Conservation (phyloP, 2,797 vertebrate genomes). For the Parauchenoglanis punctatus region DNA sequence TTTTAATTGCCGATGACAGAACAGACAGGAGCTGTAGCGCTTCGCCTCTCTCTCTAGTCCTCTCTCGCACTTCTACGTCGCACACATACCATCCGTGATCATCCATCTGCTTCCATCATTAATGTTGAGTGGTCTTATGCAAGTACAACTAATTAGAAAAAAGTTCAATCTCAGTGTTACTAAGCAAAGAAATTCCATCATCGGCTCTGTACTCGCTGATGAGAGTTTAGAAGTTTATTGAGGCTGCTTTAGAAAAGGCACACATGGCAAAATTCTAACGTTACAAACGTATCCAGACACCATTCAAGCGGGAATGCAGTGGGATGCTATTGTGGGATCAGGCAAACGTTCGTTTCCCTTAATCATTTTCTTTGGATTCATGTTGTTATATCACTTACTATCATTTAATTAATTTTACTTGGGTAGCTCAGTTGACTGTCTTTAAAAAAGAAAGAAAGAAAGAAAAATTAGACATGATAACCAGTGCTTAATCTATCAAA, state of each 20-base stretch:
- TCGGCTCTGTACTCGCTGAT: background rate
- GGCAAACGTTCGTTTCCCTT: background rate
- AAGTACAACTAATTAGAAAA: conserved; percentile 65
- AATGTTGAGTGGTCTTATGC: conserved; percentile 69
- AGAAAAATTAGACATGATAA: background rate
- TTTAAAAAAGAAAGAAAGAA: background rate
- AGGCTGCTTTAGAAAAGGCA: background rate
- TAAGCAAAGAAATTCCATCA: background rate
- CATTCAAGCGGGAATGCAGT: background rate
- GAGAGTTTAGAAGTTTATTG: background rate
- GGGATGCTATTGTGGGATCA: background rate
- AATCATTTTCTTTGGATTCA: background rate
- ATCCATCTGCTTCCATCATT: conserved; percentile 71
- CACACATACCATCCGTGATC: conserved; percentile 54
- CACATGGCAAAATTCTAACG: background rate
- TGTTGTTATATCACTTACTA: background rate
- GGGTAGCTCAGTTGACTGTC: background rate
- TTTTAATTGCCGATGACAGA: conserved; percentile 45
- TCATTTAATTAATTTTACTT: background rate
- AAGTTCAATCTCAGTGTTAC: conserved; percentile 59
- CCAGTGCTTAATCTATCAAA: background rate
- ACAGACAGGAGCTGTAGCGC: conserved; percentile 5
- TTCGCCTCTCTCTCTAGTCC: conserved; percentile 20
- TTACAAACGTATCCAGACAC: background rate
- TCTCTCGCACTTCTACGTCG: conserved; percentile 11